phyloP scores from a whole-genome alignment of 1,140 invertebrate species.

The Pseudomyrmex cubaensis region DNA sequence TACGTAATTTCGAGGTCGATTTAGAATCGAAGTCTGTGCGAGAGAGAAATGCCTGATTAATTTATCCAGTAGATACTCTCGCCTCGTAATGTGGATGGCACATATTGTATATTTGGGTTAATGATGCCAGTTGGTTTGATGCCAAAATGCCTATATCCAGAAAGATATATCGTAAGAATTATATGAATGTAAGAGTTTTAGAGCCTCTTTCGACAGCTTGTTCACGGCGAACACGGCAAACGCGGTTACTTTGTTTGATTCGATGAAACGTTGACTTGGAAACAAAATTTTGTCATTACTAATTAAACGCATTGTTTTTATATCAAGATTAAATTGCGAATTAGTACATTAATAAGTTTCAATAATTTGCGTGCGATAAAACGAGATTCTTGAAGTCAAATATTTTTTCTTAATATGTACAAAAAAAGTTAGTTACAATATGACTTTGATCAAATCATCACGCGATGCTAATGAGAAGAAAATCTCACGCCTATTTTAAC shows the following conservation, averaged over 20 bases:
- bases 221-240: conserved; percentile 4
- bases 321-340: background rate
- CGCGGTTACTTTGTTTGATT: conserved; percentile 7
- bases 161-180: conserved; percentile 49
- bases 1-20: conserved; percentile 60
- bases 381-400: too few relatives aligned
- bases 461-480: background rate
- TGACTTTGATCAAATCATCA: background rate
- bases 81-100: conserved; percentile 62
- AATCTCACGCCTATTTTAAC: background rate
- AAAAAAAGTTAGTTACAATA: background rate
- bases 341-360: too few relatives aligned
- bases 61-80: conserved; percentile 58
- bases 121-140: conserved; percentile 70
- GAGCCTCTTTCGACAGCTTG: background rate
- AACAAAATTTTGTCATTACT: background rate
- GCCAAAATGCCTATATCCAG: conserved; percentile 58
- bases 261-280: background rate
- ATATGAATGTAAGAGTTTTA: conserved; percentile 21
- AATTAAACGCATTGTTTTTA: background rate
- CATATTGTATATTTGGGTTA: conserved; percentile 69
- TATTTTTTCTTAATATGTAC: too few relatives aligned
- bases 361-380: too few relatives aligned
- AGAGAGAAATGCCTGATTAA: conserved; percentile 60
- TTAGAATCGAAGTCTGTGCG: conserved; percentile 27